These are phyloP conservation scores for Spea hammondii DNA, from an alignment of 2,797 vertebrate genomes.

Conservation along the genomic window DNA sequence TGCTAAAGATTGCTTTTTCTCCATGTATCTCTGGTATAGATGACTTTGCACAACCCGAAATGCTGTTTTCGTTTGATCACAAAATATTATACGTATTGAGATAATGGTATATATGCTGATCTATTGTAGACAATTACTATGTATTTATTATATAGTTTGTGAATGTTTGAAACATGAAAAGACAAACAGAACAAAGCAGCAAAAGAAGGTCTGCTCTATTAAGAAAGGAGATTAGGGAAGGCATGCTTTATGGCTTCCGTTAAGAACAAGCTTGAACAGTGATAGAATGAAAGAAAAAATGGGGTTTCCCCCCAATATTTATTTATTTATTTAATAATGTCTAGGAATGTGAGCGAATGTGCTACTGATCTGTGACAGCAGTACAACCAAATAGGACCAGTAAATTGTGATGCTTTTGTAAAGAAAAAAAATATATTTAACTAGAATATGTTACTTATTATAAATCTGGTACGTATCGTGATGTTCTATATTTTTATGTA, in stretches of 20 bases:
- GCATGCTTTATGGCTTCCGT: too few species aligned
- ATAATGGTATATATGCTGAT: not conserved
- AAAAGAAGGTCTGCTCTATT: too few species aligned
- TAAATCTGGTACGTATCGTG: constrained; percentile 8
- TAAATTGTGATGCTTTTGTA: not conserved
- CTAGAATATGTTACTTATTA: constrained; percentile 7
- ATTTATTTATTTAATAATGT: too few species aligned
- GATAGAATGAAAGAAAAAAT: too few species aligned
- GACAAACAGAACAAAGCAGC: not conserved
- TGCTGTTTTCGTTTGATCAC: not conserved
- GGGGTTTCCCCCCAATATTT: too few species aligned
- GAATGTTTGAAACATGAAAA: not conserved
- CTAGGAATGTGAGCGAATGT: too few species aligned
- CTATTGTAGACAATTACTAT: not conserved
- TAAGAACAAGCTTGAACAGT: too few species aligned
- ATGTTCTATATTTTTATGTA: constrained; percentile 26
- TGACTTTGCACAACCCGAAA: not conserved
- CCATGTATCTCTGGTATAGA: not conserved
- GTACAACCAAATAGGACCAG: not conserved
- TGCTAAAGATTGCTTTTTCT: not conserved
- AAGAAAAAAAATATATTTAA: constrained; percentile 5
- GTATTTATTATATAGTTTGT: too few species aligned
- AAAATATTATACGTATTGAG: too few species aligned
- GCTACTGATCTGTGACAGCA: too few species aligned
- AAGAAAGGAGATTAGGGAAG: too few species aligned